Conservation (phyloP, 2,797 vertebrate species). For the Peromyscus nudipes region DNA sequence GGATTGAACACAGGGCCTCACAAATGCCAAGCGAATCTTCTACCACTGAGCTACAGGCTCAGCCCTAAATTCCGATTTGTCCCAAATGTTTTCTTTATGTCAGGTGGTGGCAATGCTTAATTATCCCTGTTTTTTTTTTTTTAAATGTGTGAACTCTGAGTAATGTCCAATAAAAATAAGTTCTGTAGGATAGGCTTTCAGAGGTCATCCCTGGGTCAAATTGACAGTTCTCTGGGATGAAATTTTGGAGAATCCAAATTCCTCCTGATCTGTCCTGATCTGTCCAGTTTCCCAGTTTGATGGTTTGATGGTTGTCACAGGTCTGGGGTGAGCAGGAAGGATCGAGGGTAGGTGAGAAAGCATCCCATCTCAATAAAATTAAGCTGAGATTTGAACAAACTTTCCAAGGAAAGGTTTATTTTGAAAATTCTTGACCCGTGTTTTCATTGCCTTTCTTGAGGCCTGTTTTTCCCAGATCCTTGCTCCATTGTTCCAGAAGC, state of each 20-base stretch:
- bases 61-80: background rate
- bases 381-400: background rate
- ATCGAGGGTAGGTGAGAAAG: background rate
- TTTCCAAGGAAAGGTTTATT: background rate
- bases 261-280: background rate
- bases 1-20: background rate
- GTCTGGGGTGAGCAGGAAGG: background rate
- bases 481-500: background rate
- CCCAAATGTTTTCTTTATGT: background rate
- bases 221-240: background rate
- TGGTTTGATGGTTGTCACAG: background rate
- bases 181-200: background rate
- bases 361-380: background rate
- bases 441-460: background rate
- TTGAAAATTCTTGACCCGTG: background rate
- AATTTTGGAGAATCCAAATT: background rate
- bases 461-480: background rate
- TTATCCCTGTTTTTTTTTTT: background rate
- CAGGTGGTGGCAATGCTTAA: background rate
- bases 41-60: background rate
- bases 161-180: slow-evolving; percentile 11
- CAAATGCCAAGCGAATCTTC: background rate
- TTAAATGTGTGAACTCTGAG: background rate
- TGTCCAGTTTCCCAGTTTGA: background rate
- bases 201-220: background rate